These are phyloP conservation scores for Mimachlamys varia DNA, from an alignment of 2,888 invertebrate genomes.

Conservation along the genomic window DNA sequence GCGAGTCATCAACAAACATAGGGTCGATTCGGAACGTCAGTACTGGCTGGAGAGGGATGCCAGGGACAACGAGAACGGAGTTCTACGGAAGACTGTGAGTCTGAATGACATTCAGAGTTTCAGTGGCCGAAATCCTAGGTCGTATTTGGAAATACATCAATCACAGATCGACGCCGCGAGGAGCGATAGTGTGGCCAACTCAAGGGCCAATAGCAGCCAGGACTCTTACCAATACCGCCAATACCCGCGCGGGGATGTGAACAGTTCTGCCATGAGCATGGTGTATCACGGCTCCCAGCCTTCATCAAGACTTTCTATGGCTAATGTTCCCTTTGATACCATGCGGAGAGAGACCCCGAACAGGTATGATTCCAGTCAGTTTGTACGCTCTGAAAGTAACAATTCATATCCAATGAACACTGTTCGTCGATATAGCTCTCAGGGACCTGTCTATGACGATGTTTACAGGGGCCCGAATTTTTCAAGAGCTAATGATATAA, in stretches of 20 bases:
- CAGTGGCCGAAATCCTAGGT: neutral
- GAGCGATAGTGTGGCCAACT: neutral
- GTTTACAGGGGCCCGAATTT: neutral
- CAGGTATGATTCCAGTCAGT: conserved; percentile 31
- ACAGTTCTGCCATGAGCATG: neutral
- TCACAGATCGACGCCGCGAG: neutral
- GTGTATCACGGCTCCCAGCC: neutral
- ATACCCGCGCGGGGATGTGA: conserved; percentile 28
- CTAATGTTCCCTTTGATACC: neutral
- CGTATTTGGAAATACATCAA: neutral
- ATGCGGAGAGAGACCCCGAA: neutral
- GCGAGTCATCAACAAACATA: conserved; percentile 43
- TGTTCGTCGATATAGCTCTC: neutral
- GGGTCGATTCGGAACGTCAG: conserved; percentile 40
- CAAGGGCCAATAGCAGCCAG: neutral
- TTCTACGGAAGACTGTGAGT: neutral
- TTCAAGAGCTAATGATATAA: neutral
- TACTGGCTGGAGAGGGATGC: conserved; percentile 41
- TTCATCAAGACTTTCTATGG: conserved; percentile 14
- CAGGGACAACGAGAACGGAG: conserved; percentile 23
- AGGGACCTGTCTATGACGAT: neutral
- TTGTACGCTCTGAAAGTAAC: neutral
- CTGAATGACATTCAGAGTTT: neutral
- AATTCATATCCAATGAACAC: neutral
- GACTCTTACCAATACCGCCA: conserved; percentile 37